Conservation (phyloP, 2,113 vertebrate genomes). For the Aix galericulata region DNA sequence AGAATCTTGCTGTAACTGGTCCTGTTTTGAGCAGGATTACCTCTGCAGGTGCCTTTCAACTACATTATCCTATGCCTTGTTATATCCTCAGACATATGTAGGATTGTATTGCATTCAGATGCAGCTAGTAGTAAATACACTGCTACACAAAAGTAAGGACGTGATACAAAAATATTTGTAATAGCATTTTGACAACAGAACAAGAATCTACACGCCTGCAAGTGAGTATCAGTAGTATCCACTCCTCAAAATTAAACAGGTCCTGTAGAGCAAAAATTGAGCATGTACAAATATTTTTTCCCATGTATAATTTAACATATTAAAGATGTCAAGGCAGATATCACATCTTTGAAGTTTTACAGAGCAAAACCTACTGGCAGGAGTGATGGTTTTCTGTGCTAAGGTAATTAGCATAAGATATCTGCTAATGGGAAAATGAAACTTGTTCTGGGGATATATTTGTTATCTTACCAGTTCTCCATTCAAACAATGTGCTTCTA, state of each 20-base stretch:
- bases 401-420: not conserved
- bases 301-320: not conserved
- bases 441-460: not conserved
- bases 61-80: not conserved
- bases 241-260: not conserved
- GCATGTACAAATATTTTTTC: not conserved
- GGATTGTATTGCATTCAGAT: not conserved
- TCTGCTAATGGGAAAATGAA: not conserved
- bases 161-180: not conserved
- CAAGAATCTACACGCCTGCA: not conserved
- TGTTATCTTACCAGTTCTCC: conserved; percentile 85
- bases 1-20: not conserved
- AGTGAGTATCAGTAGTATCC: not conserved
- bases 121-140: not conserved
- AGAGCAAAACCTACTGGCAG: not conserved
- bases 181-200: not conserved
- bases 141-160: not conserved
- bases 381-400: not conserved
- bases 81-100: fast-evolving
- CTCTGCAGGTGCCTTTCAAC: not conserved
- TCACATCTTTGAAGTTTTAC: not conserved
- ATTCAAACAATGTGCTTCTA: conserved; percentile 89
- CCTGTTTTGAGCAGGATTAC: not conserved
- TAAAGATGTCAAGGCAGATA: not conserved
- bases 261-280: not conserved